These are phyloP conservation scores for Ischnura elegans DNA, from an alignment of 2,888 invertebrate genomes.

Conservation along the genomic window DNA sequence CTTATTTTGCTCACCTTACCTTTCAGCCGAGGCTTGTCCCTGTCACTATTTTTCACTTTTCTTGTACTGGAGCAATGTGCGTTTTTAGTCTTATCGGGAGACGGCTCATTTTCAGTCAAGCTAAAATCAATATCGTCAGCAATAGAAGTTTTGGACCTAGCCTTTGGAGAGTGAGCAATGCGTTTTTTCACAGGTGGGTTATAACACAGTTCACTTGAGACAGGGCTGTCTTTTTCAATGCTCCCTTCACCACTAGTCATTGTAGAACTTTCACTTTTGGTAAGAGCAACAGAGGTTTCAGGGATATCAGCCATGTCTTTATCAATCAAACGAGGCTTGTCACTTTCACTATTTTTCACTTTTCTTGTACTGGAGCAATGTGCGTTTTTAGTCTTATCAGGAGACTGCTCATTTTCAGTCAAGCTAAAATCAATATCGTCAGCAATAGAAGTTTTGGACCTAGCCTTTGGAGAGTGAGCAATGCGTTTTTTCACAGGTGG, in stretches of 20 bases:
- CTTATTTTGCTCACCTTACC: background rate
- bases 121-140: background rate
- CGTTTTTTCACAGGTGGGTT: background rate
- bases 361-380: background rate
- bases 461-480: constrained; percentile 6
- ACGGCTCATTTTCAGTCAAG: background rate
- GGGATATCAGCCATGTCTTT: background rate
- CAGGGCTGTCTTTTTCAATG: background rate
- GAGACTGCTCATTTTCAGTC: background rate
- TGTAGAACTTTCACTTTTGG: no score
- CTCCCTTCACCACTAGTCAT: background rate
- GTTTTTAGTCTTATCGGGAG: background rate
- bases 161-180: constrained; percentile 19
- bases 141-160: background rate
- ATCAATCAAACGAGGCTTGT: background rate
- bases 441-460: background rate
- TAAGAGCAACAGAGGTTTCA: no score
- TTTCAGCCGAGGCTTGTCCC: background rate
- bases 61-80: background rate
- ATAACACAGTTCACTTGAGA: background rate
- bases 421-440: background rate
- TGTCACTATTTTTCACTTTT: background rate
- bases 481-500: background rate
- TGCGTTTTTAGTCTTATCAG: background rate
- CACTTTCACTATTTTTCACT: background rate